Base-by-base conservation (phyloP, 2,113 vertebrate genomes). In the Fulica atra region DNA sequence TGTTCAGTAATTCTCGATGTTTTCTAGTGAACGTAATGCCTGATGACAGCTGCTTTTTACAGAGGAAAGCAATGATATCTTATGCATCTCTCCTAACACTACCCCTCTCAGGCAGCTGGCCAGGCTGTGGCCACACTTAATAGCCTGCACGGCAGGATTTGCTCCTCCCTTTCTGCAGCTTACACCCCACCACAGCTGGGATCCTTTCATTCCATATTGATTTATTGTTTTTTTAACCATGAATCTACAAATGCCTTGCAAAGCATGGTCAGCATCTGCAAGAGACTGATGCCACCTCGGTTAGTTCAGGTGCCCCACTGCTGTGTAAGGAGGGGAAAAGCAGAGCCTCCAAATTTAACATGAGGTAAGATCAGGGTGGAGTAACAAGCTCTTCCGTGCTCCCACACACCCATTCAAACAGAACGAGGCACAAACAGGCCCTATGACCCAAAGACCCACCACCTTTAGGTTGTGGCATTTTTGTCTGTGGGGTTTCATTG, bases 181-280 rank as follows among this genome's bases (percentile, higher is more conserved):
- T 64, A 25, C 20, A 61, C 5, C 8, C 38, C 38, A 40, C 11
- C 87, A 25, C 10, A 71, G 29, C 12, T 0, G 0, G 15, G 28
- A 59, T 54, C 11, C 29, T 88, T 78, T 59, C 10, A 38, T 56
- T 68, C 81, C n/a, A 2, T 11, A 23, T 7, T 10, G 17, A 23
- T 13, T 51, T 44, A 46, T 18, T 46, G 44, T 16, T 40, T 48
- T 16, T 86, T 59, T 23, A 88, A 59, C 19, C 15, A 13, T 10
- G 24, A 50, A 42, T 24, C 25, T 78, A 10, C 36, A 88, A 78
- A 53, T 57, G 38, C 50, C 84, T 84, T 53, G 69, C 26, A 74
- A 89, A 89, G 38, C 38, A 26, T 3, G 0, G 1, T 57, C 44
- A 81, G 17, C 17, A 60, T 23, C 64, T 68, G 26, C 38, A 81